phyloP scores from a whole-genome alignment of 2,888 invertebrate genomes.

The Branchellion lobata region DNA sequence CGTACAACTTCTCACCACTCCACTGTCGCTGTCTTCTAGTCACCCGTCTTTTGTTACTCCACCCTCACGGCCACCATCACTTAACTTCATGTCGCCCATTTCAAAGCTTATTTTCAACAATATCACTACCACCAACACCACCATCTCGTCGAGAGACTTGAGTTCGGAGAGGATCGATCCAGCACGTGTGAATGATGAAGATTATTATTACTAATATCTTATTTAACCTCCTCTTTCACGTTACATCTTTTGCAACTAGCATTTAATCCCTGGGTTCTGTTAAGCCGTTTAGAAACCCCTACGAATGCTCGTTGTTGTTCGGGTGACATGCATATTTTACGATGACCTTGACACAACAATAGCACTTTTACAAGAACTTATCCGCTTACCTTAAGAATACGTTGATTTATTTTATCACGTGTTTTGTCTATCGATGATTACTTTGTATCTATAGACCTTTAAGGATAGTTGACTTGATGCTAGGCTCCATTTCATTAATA shows the following conservation, averaged over 20 bases:
- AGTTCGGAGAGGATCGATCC: too few species aligned
- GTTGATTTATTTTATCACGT: background rate
- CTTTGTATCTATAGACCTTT: constrained; percentile 3
- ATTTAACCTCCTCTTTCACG: too few species aligned
- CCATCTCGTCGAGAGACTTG: too few species aligned
- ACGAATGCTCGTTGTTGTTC: constrained; percentile 1
- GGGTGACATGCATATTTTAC: constrained; percentile 4
- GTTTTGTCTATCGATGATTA: constrained; percentile 1
- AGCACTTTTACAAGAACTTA: constrained; percentile 1
- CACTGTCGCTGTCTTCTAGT: background rate
- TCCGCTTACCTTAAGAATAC: background rate
- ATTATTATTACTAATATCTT: too few species aligned
- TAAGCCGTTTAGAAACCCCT: too few species aligned
- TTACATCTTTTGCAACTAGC: background rate
- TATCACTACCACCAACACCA: too few species aligned
- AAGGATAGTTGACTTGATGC: background rate
- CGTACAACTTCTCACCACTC: background rate
- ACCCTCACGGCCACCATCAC: background rate
- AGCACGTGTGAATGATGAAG: too few species aligned
- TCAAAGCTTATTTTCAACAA: too few species aligned
- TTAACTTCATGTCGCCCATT: too few species aligned
- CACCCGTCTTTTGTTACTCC: background rate
- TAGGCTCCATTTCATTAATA: background rate
- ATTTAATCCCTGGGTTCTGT: background rate
- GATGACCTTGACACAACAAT: background rate